Conservation (phyloP, 1,140 invertebrate species). For the Drosophila arizonae region DNA sequence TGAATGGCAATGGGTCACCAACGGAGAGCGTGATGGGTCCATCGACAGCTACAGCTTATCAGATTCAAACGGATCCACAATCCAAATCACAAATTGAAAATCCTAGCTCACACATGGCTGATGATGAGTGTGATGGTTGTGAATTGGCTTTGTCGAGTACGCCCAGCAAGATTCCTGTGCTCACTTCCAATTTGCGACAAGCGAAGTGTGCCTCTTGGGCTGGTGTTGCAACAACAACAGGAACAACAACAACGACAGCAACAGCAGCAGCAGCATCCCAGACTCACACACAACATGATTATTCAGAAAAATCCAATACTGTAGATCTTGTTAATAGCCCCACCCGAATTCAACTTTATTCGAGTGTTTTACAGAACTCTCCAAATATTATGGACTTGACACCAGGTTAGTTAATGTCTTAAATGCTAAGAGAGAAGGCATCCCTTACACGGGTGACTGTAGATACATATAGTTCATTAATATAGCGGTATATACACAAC, state of each 20-base stretch:
- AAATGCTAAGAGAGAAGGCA: too few species aligned
- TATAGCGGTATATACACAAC: too few species aligned
- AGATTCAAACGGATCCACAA: conserved; percentile 25
- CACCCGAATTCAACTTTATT: conserved; percentile 27
- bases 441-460: too few species aligned
- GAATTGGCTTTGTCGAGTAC: conserved; percentile 25
- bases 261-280: not conserved
- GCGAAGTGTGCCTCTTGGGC: conserved; percentile 86
- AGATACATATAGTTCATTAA: too few species aligned
- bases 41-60: conserved; percentile 21
- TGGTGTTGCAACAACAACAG: conserved; percentile 75
- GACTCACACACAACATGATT: conserved; percentile 18
- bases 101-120: conserved; percentile 19
- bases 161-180: conserved; percentile 77
- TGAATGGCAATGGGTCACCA: conserved; percentile 32
- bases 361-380: conserved; percentile 56
- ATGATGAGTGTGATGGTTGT: conserved; percentile 42
- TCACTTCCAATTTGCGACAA: conserved; percentile 69
- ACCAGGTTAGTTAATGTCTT: conserved; percentile 79
- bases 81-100: conserved; percentile 28
- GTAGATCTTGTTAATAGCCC: conserved; percentile 29
- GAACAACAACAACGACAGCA: conserved; percentile 32
- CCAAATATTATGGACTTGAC: conserved; percentile 81
- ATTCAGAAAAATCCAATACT: conserved; percentile 2
- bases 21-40: conserved; percentile 10